Base-by-base conservation (phyloP, 2,113 vertebrate genomes). In the Apteryx mantelli region DNA sequence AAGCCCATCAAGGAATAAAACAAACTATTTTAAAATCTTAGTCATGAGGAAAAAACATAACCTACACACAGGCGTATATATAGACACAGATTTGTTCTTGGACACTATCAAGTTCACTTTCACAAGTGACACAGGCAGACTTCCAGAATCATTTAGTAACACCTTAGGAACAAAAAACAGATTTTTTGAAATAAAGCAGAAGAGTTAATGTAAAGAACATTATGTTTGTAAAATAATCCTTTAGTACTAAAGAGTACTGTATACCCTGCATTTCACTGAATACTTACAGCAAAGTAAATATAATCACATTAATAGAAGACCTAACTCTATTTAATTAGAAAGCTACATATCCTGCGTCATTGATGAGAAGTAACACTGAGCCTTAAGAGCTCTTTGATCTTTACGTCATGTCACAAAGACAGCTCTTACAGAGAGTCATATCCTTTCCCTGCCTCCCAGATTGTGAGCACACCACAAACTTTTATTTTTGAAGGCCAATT, bases 41-140 rank as follows among this genome's bases (percentile, higher is more conserved):
- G 89, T 70, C 3, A 13, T n/a, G 24, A 88, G 28, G 34, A 7
- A 13, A 80, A 86, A 73, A 56, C 11, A 55, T 14, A 56, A 81
- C 17, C 48, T 69, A 65, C 44, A 61, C 3, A 32, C 9, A 1
- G 1, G 0, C 5, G 1, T 21, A 30, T 6, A 53, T 5, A 58
- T 2, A 71, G 11, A 68, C 7, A 10, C 20, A 46, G n/a, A 78
- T 28, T 38, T 70, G 28, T 58, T 74, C 64, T 77, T 64, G 22
- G 65, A 64, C 36, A 52, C 7, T 88, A 74, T 0, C 14, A 8
- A 81, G 11, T 42, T 86, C 48, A 66, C 19, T 77, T 15, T 80
- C 2, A 40, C 15, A 64, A 75, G 11, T 20, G 70, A 76, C 50
- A 80, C 15, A 85, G 70, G 13, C 0, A 52, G 36, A 85, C 28